Base-by-base conservation (phyloP, 2,888 invertebrate genomes). In the Drosophila aldrichi region DNA sequence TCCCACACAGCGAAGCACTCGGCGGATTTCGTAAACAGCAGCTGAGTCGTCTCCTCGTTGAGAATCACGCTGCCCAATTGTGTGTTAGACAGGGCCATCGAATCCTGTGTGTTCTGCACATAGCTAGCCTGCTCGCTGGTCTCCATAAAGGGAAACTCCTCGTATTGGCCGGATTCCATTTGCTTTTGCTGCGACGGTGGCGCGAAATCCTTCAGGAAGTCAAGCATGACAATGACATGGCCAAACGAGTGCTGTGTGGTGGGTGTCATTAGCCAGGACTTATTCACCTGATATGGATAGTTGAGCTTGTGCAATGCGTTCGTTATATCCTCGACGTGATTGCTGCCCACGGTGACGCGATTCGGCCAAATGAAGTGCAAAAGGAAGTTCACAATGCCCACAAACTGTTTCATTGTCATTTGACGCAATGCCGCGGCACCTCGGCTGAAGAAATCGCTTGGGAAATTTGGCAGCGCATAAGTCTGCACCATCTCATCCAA, bases 191-290 rank as follows among this genome's bases (percentile, higher is more conserved):
- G 68, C 34, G 44, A 58, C 0, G 76, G 72, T 0, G 89, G 82
- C 2, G 88, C 86, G 73, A 93, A 90, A 34, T 92, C 91, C 78
- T 90, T 88, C 3, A 93, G 82, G 70, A 91, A 93, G 18, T 91
- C 90, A 0, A 93, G 76, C 25, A 93, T 59, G 16, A 91, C 78
- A 12, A 93, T 86, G 0, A 92, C 89, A 81, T 92, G 91, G 6
- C 91, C 91, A 57, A 92, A 91, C 0, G 93, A 91, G 59, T 92
- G 92, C 22, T 91, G 91, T 0, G 92, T 91, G 49, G 90, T 92
- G 0, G 93, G 93, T 6, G 93, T 92, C 75, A 92, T 91, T 9
- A 93, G 68, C 90, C 92, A 92, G 0, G 93, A 93, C 63, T 93
- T 93, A 54, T 90, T 92, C 0, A 93, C 72, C 6, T 85, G 88